Evolutionary conservation across 2,888 invertebrate species (phyloP), one percentile per base, ranked within the genome.

Genomic region (Drosophila colorata): DNA sequence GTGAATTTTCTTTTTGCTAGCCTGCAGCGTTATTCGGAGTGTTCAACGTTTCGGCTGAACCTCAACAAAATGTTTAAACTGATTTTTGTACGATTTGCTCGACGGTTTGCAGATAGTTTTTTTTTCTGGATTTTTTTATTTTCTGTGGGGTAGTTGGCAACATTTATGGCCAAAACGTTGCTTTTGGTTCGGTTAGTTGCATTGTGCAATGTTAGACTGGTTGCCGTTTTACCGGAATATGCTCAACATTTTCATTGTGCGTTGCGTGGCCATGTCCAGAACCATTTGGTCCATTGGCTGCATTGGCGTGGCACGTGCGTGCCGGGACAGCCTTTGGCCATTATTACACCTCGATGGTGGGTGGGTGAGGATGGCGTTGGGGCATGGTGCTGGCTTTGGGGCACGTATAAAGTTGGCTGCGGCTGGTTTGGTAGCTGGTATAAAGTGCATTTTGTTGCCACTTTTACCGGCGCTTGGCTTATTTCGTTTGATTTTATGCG

Each of bases 401-500:
- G 69, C 77, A 73, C 73, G 73, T 73, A 66, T 63, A 59, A 56
- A 65, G 74, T 74, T 63, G 69, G 53, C 38, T 47, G 64, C 46
- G 43, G 60, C 63, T 53, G 65, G 60, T 63, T 78, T 67, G 67
- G 78, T 67, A 51, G 83, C 72, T 74, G 66, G 66, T 58, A 84
- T 79, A 85, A 85, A 85, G 85, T 85, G 89, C 85, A 85, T 89
- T 85, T 87, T 87, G 85, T 88, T 85, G 85, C 86, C 81, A 83
- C 84, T 83, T 83, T 80, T 66, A 63, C 71, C 67, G 64, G 61
- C 69, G 61, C 63, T 84, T 84, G 89, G 81, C 81, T 83, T 85
- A 87, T 89, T 85, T 89, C 86, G 87, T 86, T 86, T 88, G 88
- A 86, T 89, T 86, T 88, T 89, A 86, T 86, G 89, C 78, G 89